phyloP scores from a whole-genome alignment of 2,797 vertebrate genomes.

The Gastrophryne carolinensis region DNA sequence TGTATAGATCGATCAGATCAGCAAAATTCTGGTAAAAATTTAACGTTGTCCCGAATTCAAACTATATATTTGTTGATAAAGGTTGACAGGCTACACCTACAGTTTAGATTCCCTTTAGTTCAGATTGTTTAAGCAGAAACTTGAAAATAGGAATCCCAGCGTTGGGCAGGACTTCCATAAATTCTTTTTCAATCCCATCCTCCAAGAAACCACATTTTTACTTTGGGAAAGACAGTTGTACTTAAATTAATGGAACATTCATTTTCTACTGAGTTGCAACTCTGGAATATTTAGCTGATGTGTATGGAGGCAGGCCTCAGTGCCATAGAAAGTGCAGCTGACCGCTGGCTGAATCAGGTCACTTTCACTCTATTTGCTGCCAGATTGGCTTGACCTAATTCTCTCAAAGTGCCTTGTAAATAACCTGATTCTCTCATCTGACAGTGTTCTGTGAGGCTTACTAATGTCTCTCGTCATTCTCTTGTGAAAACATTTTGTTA shows the following conservation, averaged over 20 bases:
- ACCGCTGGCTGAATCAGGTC: slow-evolving; percentile 48
- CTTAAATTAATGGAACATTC: no score
- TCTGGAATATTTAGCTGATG: background rate
- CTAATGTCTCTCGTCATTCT: slow-evolving; percentile 48
- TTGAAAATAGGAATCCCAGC: no score
- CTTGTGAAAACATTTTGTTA: slow-evolving; percentile 41
- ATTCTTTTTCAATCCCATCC: background rate
- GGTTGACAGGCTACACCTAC: no score
- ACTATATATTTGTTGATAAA: no score
- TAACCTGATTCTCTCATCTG: slow-evolving; percentile 51
- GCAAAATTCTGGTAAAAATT: no score
- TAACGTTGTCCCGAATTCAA: no score
- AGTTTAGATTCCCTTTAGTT: no score
- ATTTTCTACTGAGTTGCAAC: background rate
- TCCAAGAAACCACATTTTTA: background rate
- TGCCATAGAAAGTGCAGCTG: slow-evolving; percentile 33
- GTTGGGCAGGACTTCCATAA: no score
- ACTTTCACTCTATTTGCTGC: slow-evolving; percentile 47
- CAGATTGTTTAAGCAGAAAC: no score
- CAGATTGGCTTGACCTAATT: slow-evolving; percentile 51
- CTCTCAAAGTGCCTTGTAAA: slow-evolving; percentile 51
- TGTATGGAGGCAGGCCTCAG: background rate
- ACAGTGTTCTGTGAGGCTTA: slow-evolving; percentile 47
- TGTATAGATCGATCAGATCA: no score
- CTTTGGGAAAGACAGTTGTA: background rate